A percentile compares a stretch with the other conserved stretches of the same genome.
phyloP scores from a whole-genome alignment of 2,888 invertebrate species.

The Dilophus febrilis region DNA sequence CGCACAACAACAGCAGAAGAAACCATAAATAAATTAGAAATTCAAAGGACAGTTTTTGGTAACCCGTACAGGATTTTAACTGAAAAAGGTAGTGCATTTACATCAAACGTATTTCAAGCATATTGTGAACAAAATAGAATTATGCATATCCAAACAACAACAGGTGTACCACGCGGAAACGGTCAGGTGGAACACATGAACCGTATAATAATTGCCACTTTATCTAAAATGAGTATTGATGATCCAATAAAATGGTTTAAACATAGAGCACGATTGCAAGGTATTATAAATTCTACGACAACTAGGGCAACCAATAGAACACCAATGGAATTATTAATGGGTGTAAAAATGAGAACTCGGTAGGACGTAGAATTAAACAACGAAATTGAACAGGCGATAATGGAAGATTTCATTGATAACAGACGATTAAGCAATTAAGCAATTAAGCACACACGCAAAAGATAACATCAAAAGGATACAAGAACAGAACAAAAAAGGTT shows the following conservation, averaged over 20 bases:
- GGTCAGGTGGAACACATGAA: slow-evolving; percentile 22
- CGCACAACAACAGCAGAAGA: slow-evolving; percentile 17
- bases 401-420: slow-evolving; percentile 2
- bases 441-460: background rate
- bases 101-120: slow-evolving; percentile 18
- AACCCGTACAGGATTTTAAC: slow-evolving; percentile 19
- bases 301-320: slow-evolving; percentile 4
- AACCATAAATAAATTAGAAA: slow-evolving; percentile 15
- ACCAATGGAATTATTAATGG: slow-evolving; percentile 7
- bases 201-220: slow-evolving; percentile 16
- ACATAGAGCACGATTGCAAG: slow-evolving; percentile 11
- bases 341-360: slow-evolving; percentile 2
- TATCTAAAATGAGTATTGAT: slow-evolving; percentile 19
- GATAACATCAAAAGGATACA: background rate
- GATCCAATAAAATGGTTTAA: slow-evolving; percentile 19
- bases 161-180: slow-evolving; percentile 21
- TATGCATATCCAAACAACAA: slow-evolving; percentile 15
- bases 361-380: slow-evolving; percentile 1
- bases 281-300: slow-evolving; percentile 10
- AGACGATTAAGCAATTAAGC: background rate
- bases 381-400: too few relatives aligned
- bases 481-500: background rate
- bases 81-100: slow-evolving; percentile 22
- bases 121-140: slow-evolving; percentile 21
- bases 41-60: slow-evolving; percentile 19